Conservation (phyloP, 1,140 invertebrate species). For the Drosophila bocki region DNA sequence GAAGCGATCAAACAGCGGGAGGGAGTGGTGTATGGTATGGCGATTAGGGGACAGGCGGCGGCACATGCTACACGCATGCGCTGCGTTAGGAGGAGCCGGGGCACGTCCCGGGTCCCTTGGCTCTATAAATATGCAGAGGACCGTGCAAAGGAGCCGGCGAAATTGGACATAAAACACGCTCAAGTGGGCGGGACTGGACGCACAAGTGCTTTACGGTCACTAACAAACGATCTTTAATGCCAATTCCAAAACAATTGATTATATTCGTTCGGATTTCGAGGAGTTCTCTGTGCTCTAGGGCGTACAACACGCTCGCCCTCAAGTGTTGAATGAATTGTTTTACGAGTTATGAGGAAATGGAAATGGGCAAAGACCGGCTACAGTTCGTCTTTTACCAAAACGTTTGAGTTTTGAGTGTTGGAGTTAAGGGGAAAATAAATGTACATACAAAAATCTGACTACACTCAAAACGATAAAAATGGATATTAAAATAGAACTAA, state of each 20-base stretch:
- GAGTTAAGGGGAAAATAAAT: conserved; percentile 9
- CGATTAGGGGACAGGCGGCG: conserved; percentile 47
- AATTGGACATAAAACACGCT: conserved; percentile 83
- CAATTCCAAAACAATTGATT: conserved; percentile 78
- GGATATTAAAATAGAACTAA: not conserved
- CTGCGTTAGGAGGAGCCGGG: conserved; percentile 49
- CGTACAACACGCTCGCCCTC: conserved; percentile 21
- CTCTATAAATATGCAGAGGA: conserved; percentile 79
- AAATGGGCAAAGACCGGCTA: conserved; percentile 18
- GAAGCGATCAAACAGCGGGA: conserved; percentile 60
- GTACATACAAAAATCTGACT: not conserved
- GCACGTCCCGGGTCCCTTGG: conserved; percentile 60
- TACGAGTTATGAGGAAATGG: conserved; percentile 80
- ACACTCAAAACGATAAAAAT: not conserved
- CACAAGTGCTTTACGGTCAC: conserved; percentile 79
- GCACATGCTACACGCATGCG: conserved; percentile 83
- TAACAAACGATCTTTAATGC: conserved; percentile 79
- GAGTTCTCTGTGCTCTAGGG: conserved; percentile 24
- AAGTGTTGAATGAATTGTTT: conserved; percentile 73
- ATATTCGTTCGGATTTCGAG: conserved; percentile 46
- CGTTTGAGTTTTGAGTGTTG: not conserved
- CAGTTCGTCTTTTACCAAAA: conserved; percentile 7
- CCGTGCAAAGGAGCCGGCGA: conserved; percentile 71
- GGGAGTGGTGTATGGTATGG: conserved; percentile 5
- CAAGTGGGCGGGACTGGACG: conserved; percentile 67